These are phyloP conservation scores for Spicauda simplicius DNA, from an alignment of 2,888 invertebrate species.

Conservation along the genomic window DNA sequence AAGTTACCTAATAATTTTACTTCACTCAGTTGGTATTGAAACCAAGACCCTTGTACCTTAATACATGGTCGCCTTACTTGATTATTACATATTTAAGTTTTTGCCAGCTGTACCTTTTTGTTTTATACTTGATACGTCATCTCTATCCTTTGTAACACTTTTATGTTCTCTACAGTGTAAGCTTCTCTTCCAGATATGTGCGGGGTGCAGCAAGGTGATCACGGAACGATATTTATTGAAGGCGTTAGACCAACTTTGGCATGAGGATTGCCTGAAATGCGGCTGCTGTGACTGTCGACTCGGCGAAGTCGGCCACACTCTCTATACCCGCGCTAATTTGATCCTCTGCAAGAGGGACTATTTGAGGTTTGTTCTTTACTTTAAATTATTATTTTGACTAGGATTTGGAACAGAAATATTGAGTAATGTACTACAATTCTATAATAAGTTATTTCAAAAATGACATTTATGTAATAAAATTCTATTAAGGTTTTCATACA, in stretches of 20 bases:
- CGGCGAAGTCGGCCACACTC: conserved; percentile 97
- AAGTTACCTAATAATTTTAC: too few relatives aligned
- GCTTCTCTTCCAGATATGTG: conserved; percentile 90
- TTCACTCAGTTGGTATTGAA: too few relatives aligned
- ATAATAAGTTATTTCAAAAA: too few relatives aligned
- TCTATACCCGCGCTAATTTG: conserved; percentile 97
- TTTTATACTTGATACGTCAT: neutral
- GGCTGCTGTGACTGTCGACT: conserved; percentile 98
- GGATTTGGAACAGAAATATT: too few relatives aligned
- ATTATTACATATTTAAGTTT: too few relatives aligned
- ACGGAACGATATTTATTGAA: conserved; percentile 95
- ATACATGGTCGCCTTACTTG: too few relatives aligned
- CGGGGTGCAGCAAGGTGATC: conserved; percentile 97
- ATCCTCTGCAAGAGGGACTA: conserved; percentile 98
- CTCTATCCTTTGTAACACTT: neutral
- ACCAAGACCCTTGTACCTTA: too few relatives aligned
- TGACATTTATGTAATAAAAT: too few relatives aligned
- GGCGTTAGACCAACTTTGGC: conserved; percentile 97
- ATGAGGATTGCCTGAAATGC: conserved; percentile 98
- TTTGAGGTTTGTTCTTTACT: conserved; percentile 87
- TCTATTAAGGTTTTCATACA: too few relatives aligned
- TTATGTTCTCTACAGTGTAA: neutral
- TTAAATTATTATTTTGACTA: neutral
- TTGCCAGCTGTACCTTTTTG: too few relatives aligned
- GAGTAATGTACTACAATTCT: too few relatives aligned